These are phyloP conservation scores for Panorpa germanica DNA, from an alignment of 2,888 invertebrate genomes.

Conservation along the genomic window DNA sequence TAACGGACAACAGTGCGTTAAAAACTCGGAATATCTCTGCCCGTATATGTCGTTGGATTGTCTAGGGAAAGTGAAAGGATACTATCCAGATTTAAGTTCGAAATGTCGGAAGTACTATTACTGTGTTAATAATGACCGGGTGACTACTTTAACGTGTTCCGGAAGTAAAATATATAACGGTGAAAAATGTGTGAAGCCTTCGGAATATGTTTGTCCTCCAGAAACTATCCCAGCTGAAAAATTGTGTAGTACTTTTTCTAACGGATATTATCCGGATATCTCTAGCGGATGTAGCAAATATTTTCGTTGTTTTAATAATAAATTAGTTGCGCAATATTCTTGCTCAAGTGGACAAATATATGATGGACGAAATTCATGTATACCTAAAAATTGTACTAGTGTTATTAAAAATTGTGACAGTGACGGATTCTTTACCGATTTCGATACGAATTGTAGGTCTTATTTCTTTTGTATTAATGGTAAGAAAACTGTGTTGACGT, in stretches of 20 bases:
- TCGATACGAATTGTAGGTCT: slow-evolving; percentile 24
- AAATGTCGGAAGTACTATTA: slow-evolving; percentile 37
- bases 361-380: slow-evolving; percentile 18
- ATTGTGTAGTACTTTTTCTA: slow-evolving; percentile 14
- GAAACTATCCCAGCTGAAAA: slow-evolving; percentile 20
- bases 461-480: slow-evolving; percentile 39
- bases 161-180: slow-evolving; percentile 38
- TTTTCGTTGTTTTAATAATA: slow-evolving; percentile 15
- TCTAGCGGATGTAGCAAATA: slow-evolving; percentile 16
- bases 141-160: slow-evolving; percentile 32
- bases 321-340: slow-evolving; percentile 13
- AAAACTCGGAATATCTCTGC: slow-evolving; percentile 19
- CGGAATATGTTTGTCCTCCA: slow-evolving; percentile 24
- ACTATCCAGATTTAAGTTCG: slow-evolving; percentile 32
- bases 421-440: slow-evolving; percentile 35
- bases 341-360: slow-evolving; percentile 16
- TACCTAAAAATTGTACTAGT: slow-evolving; percentile 16
- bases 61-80: slow-evolving; percentile 30
- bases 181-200: slow-evolving; percentile 28
- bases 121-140: slow-evolving; percentile 33
- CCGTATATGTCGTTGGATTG: slow-evolving; percentile 27
- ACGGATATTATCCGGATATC: slow-evolving; percentile 17
- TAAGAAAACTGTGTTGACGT: slow-evolving; percentile 27
- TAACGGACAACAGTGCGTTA: slow-evolving; percentile 30
- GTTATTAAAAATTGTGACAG: slow-evolving; percentile 19